phyloP scores from a whole-genome alignment of 2,113 vertebrate genomes.

The Rhinopomastus cyanomelas region DNA sequence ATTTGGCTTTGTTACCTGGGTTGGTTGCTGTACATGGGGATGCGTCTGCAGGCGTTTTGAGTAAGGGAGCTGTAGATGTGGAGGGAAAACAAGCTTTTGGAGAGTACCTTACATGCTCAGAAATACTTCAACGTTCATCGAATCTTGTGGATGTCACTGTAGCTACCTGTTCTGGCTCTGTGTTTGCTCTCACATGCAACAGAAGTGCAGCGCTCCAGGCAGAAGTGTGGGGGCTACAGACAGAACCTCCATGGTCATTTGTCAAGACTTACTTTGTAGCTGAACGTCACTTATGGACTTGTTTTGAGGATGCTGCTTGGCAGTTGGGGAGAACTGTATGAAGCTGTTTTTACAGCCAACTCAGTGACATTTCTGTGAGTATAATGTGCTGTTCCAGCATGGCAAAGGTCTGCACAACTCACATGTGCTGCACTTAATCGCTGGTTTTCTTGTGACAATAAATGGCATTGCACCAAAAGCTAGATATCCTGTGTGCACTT shows the following conservation, averaged over 20 bases:
- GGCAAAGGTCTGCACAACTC: slow-evolving; percentile 53
- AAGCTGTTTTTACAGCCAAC: slow-evolving; percentile 42
- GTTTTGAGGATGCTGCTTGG: not conserved
- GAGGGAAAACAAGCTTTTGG: not conserved
- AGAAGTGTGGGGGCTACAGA: not conserved
- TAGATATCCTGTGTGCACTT: slow-evolving; percentile 43
- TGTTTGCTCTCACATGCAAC: not conserved
- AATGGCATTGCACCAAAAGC: slow-evolving; percentile 53
- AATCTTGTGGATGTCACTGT: not conserved
- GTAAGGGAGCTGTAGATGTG: not conserved
- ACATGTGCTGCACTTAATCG: slow-evolving; percentile 37
- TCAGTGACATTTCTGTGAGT: slow-evolving; percentile 26
- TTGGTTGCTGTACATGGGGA: not conserved
- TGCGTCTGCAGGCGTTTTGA: not conserved
- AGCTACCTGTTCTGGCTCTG: not conserved
- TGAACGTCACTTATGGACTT: not conserved
- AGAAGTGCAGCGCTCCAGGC: not conserved
- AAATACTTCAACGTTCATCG: not conserved
- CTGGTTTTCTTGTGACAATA: slow-evolving; percentile 57
- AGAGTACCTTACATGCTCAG: not conserved
- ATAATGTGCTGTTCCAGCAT: slow-evolving; percentile 10
- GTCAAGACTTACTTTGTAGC: not conserved
- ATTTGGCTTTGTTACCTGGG: not conserved
- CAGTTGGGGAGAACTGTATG: slow-evolving; percentile 4
- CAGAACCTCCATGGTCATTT: not conserved